Evolutionary conservation across 2,888 invertebrate species (phyloP).

Genomic region (Xanthorhoe designata): DNA sequence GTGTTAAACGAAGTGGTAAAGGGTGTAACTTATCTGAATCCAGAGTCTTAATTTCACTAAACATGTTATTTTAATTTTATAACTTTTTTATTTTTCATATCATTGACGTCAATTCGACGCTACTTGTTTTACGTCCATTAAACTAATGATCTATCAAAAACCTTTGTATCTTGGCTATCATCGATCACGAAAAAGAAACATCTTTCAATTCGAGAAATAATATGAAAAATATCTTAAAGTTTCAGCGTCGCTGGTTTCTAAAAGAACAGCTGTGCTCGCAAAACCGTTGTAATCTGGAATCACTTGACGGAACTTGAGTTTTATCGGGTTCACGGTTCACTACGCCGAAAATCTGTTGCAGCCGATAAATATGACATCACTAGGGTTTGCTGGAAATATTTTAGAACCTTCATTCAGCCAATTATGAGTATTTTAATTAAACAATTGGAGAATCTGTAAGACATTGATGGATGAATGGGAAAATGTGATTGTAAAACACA

Average conservation of each 20-base stretch:
- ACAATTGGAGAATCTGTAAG: background rate
- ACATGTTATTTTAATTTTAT: background rate
- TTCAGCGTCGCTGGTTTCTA: conserved; percentile 38
- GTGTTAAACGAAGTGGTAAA: no score
- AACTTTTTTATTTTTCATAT: background rate
- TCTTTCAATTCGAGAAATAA: conserved; percentile 14
- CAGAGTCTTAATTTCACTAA: no score
- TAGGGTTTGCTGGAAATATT: conserved; percentile 27
- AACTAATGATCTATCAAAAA: background rate
- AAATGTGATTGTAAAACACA: no score
- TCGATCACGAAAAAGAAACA: conserved; percentile 11
- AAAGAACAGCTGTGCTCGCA: conserved; percentile 42
- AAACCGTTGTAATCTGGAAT: conserved; percentile 41
- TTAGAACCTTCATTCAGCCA: background rate
- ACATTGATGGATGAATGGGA: background rate
- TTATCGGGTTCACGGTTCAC: conserved; percentile 55
- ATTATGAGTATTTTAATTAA: background rate
- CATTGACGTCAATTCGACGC: background rate
- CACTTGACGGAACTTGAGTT: conserved; percentile 43
- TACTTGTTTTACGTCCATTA: background rate
- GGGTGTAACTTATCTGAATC: no score
- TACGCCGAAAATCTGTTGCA: conserved; percentile 50
- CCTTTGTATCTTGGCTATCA: conserved; percentile 1
- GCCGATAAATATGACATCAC: conserved; percentile 44
- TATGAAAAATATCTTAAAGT: conserved; percentile 34